Percentiles rank a stretch among this genome's conserved stretches.
These are phyloP conservation scores for Muntiacus muntjak DNA, from an alignment of 2,113 vertebrate species.

Conservation along the genomic window DNA sequence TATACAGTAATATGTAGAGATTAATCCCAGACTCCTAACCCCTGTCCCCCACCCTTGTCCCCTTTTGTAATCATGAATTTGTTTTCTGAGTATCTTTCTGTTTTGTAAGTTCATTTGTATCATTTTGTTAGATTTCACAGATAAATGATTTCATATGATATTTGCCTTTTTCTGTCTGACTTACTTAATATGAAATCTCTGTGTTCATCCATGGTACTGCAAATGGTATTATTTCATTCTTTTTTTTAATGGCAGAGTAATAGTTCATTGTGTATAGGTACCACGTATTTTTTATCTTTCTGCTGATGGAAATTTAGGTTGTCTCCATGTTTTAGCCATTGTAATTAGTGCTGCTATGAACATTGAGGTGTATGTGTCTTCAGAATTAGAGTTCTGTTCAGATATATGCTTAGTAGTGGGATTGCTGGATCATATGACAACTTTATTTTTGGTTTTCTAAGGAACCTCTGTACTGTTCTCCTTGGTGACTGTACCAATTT, in stretches of 20 bases:
- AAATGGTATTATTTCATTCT: neutral
- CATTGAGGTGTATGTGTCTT: neutral
- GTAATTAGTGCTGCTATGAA: neutral
- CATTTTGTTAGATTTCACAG: neutral
- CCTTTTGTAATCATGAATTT: neutral
- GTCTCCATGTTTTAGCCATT: neutral
- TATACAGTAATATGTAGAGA: neutral
- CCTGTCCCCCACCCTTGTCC: accelerated
- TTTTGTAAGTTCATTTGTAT: neutral
- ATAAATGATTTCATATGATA: neutral
- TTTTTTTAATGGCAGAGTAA: neutral
- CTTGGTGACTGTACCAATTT: neutral
- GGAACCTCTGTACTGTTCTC: neutral
- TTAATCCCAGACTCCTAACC: neutral
- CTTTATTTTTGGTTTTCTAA: neutral
- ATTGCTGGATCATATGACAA: neutral
- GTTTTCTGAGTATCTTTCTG: neutral
- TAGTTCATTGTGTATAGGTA: neutral
- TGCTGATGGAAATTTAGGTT: neutral
- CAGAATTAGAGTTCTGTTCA: neutral
- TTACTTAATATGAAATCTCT: neutral
- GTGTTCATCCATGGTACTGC: neutral
- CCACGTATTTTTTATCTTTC: neutral
- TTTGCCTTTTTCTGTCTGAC: neutral
- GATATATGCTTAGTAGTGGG: neutral